A percentile compares a stretch with the other conserved stretches of the same genome.
Conservation (phyloP, 1,140 invertebrate genomes). For the Eciton burchellii region DNA sequence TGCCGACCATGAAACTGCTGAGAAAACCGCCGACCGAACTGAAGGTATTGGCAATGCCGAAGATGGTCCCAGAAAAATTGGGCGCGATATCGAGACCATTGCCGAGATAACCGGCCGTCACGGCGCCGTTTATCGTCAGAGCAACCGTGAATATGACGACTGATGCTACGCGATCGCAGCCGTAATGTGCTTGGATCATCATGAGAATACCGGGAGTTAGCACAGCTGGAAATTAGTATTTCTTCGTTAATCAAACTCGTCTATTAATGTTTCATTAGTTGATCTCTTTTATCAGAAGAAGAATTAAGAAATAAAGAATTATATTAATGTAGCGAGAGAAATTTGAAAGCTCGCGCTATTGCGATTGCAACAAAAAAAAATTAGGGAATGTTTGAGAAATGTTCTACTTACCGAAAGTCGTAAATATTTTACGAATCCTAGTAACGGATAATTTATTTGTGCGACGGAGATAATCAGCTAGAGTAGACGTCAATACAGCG, state of each 20-base stretch:
- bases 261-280: not conserved
- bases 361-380: not conserved
- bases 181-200: slow-evolving; percentile 89
- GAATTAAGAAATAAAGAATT: no score
- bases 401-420: slow-evolving; percentile 86
- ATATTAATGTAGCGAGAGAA: not conserved
- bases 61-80: slow-evolving; percentile 95
- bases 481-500: slow-evolving; percentile 88
- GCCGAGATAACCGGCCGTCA: slow-evolving; percentile 94
- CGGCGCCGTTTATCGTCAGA: slow-evolving; percentile 93
- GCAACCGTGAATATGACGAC: slow-evolving; percentile 91
- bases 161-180: slow-evolving; percentile 89
- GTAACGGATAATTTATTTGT: slow-evolving; percentile 90
- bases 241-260: not conserved
- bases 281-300: no score
- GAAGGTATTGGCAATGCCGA: slow-evolving; percentile 95
- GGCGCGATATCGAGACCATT: slow-evolving; percentile 96
- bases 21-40: slow-evolving; percentile 95
- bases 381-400: not conserved
- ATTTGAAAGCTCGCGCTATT: not conserved
- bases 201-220: slow-evolving; percentile 89
- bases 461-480: slow-evolving; percentile 89
- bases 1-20: slow-evolving; percentile 94
- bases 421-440: slow-evolving; percentile 89
- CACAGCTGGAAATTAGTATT: slow-evolving; percentile 85